Conservation (phyloP, 2,888 invertebrate species). For the Malthinus seriepunctatus region DNA sequence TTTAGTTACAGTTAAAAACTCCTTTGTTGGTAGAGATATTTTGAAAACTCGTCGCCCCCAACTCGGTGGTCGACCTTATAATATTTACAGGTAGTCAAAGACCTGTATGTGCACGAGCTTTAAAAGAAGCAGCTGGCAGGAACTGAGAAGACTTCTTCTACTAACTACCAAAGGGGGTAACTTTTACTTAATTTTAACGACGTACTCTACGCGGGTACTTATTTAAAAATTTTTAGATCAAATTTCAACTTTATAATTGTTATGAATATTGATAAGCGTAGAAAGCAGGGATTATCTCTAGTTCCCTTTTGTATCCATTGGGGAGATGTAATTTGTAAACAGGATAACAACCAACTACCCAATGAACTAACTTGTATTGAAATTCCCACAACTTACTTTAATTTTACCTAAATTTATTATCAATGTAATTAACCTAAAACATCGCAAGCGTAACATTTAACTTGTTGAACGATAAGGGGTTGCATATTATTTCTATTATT, state of each 20-base stretch:
- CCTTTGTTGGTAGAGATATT: slow-evolving; percentile 19
- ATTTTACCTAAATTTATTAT: neutral
- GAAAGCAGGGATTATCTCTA: no score
- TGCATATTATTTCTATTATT: no score
- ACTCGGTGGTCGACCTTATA: slow-evolving; percentile 23
- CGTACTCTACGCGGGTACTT: neutral
- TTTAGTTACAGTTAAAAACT: slow-evolving; percentile 22
- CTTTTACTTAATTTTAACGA: slow-evolving; percentile 19
- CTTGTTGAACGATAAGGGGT: neutral
- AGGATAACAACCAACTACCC: no score
- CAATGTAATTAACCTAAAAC: no score
- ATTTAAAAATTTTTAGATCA: no score
- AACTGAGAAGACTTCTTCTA: slow-evolving; percentile 11
- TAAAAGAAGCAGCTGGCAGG: slow-evolving; percentile 23
- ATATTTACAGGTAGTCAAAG: slow-evolving; percentile 23
- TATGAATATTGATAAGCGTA: no score
- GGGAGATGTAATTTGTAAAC: no score
- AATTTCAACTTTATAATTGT: no score
- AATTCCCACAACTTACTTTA: slow-evolving; percentile 5
- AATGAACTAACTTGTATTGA: neutral
- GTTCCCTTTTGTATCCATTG: no score
- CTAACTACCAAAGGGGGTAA: no score
- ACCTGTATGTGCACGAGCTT: slow-evolving; percentile 14
- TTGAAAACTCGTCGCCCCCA: slow-evolving; percentile 11
- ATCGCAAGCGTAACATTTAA: slow-evolving; percentile 3